A percentile compares a stretch with the other conserved stretches of the same genome.
These are phyloP conservation scores for Halocynthia roretzi DNA, from an alignment of 23 tunicate genomes.

Conservation along the genomic window DNA sequence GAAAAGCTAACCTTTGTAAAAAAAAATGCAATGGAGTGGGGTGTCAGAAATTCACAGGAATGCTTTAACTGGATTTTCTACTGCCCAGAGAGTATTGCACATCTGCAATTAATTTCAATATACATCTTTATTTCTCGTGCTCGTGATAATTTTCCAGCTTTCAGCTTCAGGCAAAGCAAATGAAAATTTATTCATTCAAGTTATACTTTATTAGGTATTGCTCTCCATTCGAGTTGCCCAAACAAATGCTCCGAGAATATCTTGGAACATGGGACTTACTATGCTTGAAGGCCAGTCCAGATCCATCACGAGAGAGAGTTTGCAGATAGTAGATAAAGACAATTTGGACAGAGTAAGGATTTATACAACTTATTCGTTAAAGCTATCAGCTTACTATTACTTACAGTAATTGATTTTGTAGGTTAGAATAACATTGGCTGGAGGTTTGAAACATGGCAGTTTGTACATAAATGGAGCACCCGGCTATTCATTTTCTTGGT, in stretches of 20 bases:
- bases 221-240: constrained; percentile 57
- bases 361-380: not conserved
- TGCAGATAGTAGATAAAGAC: constrained; percentile 74
- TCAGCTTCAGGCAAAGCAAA: too few relatives aligned
- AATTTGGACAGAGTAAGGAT: constrained; percentile 39
- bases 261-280: constrained; percentile 81
- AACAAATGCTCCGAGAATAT: constrained; percentile 83
- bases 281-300: constrained; percentile 91
- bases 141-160: too few relatives aligned
- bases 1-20: too few relatives aligned
- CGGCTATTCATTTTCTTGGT: constrained; percentile 64
- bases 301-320: constrained; percentile 34
- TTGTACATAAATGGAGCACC: constrained; percentile 52
- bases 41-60: too few relatives aligned
- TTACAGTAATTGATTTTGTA: not conserved
- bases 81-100: too few relatives aligned
- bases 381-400: not conserved
- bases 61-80: too few relatives aligned
- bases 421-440: constrained; percentile 78
- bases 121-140: too few relatives aligned
- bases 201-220: constrained; percentile 29
- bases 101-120: too few relatives aligned
- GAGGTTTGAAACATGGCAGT: constrained; percentile 77
- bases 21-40: too few relatives aligned
- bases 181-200: not conserved